Conservation (phyloP, 2,797 vertebrate genomes). For the Capromys pilorides region DNA sequence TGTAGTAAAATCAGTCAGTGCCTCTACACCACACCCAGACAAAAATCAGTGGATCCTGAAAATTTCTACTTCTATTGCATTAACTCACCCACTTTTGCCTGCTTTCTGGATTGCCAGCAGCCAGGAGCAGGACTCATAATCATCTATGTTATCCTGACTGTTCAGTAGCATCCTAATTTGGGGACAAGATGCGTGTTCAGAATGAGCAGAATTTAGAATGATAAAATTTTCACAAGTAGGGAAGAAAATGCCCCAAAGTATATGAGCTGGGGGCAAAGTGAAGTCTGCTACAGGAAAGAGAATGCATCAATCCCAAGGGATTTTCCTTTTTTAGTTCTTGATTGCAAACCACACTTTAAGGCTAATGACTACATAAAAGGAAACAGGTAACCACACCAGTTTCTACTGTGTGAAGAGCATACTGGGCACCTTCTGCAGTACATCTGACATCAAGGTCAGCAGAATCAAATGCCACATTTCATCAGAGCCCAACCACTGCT, state of each 20-base stretch:
- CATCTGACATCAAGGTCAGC: not conserved
- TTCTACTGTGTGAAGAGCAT: not conserved
- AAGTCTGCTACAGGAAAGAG: not conserved
- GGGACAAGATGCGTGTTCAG: not conserved
- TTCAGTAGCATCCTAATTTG: not conserved
- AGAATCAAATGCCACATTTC: not conserved
- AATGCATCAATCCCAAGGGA: not conserved
- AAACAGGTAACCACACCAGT: slow-evolving; percentile 1
- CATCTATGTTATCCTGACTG: not conserved
- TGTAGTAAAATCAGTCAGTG: not conserved
- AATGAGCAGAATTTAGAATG: not conserved
- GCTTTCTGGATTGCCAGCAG: slow-evolving; percentile 50
- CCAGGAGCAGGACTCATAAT: slow-evolving; percentile 16
- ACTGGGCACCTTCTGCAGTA: not conserved
- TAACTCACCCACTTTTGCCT: not conserved
- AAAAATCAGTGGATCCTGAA: slow-evolving; percentile 31
- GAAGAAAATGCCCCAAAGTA: not conserved
- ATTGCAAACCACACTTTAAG: not conserved
- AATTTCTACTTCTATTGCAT: not conserved
- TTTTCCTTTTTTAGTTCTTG: not conserved
- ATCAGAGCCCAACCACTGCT: not conserved
- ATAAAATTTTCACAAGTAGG: slow-evolving; percentile 55
- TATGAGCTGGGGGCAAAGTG: not conserved
- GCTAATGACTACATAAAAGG: slow-evolving; percentile 36
- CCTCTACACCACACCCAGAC: not conserved